Evolutionary conservation across 2,797 vertebrate species (phyloP).

Genomic region (Lithobates pipiens): DNA sequence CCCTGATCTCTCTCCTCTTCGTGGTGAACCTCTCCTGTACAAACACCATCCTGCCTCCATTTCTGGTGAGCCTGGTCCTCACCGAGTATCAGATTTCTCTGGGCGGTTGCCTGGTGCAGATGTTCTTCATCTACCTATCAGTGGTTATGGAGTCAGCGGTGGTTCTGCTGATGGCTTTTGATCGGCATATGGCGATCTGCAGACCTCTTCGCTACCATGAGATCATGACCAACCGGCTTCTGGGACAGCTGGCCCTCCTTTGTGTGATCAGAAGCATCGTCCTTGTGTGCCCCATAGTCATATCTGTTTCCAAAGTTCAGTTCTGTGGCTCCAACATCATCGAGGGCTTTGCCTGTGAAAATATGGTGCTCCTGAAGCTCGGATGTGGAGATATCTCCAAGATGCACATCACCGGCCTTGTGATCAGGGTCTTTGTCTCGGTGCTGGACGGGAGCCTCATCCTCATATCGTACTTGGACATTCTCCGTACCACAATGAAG

Average conservation of each 20-base stretch:
- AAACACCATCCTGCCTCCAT: slow-evolving; percentile 41
- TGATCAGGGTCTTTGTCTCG: slow-evolving; percentile 41
- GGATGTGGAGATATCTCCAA: slow-evolving; percentile 63
- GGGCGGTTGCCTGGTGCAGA: slow-evolving; percentile 19
- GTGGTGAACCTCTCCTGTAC: slow-evolving; percentile 45
- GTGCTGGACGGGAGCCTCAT: slow-evolving; percentile 61
- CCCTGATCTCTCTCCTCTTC: slow-evolving; percentile 63
- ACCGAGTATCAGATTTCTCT: slow-evolving; percentile 4
- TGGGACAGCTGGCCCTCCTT: neutral
- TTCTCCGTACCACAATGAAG: slow-evolving; percentile 50
- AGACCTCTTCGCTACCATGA: slow-evolving; percentile 24
- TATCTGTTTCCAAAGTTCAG: neutral
- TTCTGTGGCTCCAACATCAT: slow-evolving; percentile 60
- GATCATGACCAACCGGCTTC: neutral
- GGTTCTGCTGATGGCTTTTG: slow-evolving; percentile 33
- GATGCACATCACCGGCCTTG: slow-evolving; percentile 59
- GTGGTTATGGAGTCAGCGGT: neutral
- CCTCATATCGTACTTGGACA: slow-evolving; percentile 57
- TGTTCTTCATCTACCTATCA: slow-evolving; percentile 31
- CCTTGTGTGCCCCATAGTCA: neutral
- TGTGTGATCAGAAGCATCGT: neutral
- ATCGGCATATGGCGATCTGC: slow-evolving; percentile 34
- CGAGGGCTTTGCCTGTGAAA: slow-evolving; percentile 66
- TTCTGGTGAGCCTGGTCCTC: slow-evolving; percentile 61
- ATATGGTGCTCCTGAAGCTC: slow-evolving; percentile 65